These are phyloP conservation scores for Leptothorax acervorum DNA, from an alignment of 2,888 invertebrate genomes.

Conservation along the genomic window DNA sequence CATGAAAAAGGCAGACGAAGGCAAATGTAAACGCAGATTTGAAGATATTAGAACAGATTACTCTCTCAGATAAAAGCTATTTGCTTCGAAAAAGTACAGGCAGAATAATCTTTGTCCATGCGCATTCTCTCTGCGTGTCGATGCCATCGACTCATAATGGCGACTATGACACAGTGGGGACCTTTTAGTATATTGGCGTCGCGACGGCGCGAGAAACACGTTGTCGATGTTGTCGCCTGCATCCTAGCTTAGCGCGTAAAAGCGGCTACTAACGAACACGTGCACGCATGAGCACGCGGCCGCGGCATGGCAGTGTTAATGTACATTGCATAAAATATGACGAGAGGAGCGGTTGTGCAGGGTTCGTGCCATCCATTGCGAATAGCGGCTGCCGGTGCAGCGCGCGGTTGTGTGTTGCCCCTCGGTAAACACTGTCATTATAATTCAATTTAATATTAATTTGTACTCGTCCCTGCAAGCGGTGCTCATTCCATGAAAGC, in stretches of 20 bases:
- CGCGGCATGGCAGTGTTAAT: conserved; percentile 61
- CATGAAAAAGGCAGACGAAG: not conserved
- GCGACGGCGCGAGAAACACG: conserved; percentile 1
- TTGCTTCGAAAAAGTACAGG: not conserved
- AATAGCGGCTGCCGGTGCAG: conserved; percentile 57
- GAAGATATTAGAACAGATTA: not conserved
- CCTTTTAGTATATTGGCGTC: not conserved
- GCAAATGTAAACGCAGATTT: not conserved
- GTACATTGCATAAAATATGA: conserved; percentile 71
- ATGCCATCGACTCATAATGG: conserved; percentile 21
- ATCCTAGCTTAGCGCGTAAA: conserved; percentile 35
- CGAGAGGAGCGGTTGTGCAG: conserved; percentile 64
- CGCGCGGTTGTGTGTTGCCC: conserved; percentile 60
- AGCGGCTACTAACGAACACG: conserved; percentile 49
- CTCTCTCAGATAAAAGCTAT: not conserved
- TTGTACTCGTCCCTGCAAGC: conserved; percentile 75
- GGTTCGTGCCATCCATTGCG: conserved; percentile 57
- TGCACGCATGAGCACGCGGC: conserved; percentile 39
- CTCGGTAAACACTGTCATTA: conserved; percentile 80
- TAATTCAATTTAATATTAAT: conserved; percentile 81
- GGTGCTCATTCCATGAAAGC: conserved; percentile 70
- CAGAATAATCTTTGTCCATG: not conserved
- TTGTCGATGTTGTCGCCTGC: conserved; percentile 32
- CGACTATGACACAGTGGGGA: not conserved
- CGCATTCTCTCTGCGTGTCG: conserved; percentile 3